These are phyloP conservation scores for Anodontia alba DNA, from an alignment of 2,888 invertebrate species.

Conservation along the genomic window DNA sequence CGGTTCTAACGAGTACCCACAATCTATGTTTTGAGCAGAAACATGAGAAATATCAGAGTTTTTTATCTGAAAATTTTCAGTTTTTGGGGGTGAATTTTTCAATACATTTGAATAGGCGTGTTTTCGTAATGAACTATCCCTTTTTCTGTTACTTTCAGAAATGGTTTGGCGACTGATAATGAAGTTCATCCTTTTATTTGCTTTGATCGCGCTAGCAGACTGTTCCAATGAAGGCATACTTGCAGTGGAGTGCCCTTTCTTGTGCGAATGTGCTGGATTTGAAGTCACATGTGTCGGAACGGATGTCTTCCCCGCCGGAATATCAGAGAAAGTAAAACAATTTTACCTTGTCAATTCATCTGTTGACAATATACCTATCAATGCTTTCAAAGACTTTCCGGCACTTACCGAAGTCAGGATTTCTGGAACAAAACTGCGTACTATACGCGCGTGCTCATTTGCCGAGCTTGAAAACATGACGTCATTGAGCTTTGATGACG, in stretches of 20 bases:
- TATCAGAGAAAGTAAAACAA: constrained; percentile 36
- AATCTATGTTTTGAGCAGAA: too few species aligned
- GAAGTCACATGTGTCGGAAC: constrained; percentile 30
- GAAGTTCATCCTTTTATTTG: too few species aligned
- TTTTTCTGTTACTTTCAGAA: too few species aligned
- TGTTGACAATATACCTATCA: constrained; percentile 33
- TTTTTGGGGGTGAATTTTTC: too few species aligned
- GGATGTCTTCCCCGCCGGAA: constrained; percentile 41
- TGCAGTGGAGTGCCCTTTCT: constrained; percentile 42
- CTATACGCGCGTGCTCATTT: constrained; percentile 50
- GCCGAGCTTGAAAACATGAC: constrained; percentile 43
- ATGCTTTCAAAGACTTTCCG: constrained; percentile 34
- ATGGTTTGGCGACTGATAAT: too few species aligned
- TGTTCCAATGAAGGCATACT: background rate
- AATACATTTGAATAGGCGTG: too few species aligned
- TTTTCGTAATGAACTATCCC: too few species aligned
- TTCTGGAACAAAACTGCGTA: constrained; percentile 15
- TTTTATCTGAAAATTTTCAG: too few species aligned
- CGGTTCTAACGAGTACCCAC: too few species aligned
- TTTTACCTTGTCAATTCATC: constrained; percentile 35
- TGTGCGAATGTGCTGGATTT: constrained; percentile 20
- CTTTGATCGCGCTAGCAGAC: too few species aligned
- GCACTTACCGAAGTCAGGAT: constrained; percentile 33
- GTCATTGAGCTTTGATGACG: constrained; percentile 30
- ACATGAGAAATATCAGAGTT: too few species aligned